These are phyloP conservation scores for Plestiodon gilberti DNA, from an alignment of 2,113 vertebrate species.

Conservation along the genomic window DNA sequence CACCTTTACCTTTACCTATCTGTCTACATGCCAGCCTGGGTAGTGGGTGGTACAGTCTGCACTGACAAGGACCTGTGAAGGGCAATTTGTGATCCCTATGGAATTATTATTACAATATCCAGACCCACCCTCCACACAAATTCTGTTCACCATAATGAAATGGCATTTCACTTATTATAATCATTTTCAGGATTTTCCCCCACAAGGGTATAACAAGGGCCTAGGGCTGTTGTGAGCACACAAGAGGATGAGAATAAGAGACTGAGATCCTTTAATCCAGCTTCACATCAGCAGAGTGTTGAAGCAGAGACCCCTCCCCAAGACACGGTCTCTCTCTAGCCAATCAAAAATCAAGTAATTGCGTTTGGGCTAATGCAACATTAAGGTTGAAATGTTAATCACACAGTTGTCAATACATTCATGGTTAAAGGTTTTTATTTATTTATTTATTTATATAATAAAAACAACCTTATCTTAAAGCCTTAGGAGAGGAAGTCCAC, in stretches of 20 bases:
- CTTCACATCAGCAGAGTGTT: not conserved
- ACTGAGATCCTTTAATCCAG: accelerated
- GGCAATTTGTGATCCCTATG: not conserved
- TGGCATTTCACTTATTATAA: not conserved
- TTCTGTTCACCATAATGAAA: not conserved
- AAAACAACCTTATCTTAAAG: slow-evolving; percentile 36
- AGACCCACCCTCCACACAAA: not conserved
- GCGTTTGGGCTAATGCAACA: slow-evolving; percentile 25
- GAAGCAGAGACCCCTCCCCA: not conserved
- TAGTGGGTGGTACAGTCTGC: no score
- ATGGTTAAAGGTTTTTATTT: slow-evolving; percentile 8
- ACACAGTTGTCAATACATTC: slow-evolving; percentile 28
- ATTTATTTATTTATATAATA: not conserved
- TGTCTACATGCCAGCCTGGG: no score
- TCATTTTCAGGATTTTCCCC: not conserved
- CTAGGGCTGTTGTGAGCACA: not conserved
- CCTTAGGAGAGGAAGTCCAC: slow-evolving; percentile 7
- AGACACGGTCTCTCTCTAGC: not conserved
- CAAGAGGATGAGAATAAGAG: not conserved
- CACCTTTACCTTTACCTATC: no score
- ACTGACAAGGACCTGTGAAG: no score
- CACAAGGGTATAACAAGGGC: not conserved
- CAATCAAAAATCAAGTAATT: slow-evolving; percentile 9
- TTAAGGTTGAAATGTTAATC: slow-evolving; percentile 34
- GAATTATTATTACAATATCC: not conserved